Evolutionary conservation across 2,888 invertebrate genomes (phyloP).

Genomic region (Drosophila nr. fundita): DNA sequence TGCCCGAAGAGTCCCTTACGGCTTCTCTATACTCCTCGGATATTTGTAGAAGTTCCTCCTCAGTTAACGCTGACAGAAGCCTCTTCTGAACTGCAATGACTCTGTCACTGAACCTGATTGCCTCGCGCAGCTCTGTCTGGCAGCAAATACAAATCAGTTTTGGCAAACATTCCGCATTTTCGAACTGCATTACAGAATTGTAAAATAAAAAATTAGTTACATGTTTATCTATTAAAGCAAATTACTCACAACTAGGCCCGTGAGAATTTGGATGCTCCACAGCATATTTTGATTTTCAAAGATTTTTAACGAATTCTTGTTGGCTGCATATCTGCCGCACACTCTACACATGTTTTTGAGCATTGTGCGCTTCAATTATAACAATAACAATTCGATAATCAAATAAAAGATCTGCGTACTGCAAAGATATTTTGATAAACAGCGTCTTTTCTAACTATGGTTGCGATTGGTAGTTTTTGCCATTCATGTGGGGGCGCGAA

Average conservation of each 20-base stretch:
- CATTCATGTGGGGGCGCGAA: constrained; percentile 41
- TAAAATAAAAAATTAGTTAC: not conserved
- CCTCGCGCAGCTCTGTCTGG: constrained; percentile 48
- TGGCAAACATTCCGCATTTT: constrained; percentile 40
- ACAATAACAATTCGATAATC: not conserved
- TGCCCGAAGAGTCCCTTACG: constrained; percentile 19
- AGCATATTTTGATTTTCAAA: constrained; percentile 45
- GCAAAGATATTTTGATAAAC: constrained; percentile 21
- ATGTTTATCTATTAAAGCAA: not conserved
- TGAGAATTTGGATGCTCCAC: constrained; percentile 45
- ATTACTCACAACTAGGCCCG: constrained; percentile 44
- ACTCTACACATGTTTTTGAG: constrained; percentile 50
- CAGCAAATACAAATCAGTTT: constrained; percentile 57
- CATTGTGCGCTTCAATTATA: constrained; percentile 28
- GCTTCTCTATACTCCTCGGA: constrained; percentile 33
- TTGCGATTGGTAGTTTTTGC: constrained; percentile 21
- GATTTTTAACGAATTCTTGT: constrained; percentile 39
- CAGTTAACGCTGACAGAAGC: constrained; percentile 36
- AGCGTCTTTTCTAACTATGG: constrained; percentile 26
- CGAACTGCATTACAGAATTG: constrained; percentile 26
- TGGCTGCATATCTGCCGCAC: constrained; percentile 45
- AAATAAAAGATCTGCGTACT: constrained; percentile 1
- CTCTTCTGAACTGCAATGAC: constrained; percentile 50
- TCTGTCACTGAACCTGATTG: constrained; percentile 52
- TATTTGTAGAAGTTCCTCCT: constrained; percentile 35